phyloP scores from a whole-genome alignment of 2,888 invertebrate genomes.

The Drosophila rubida region DNA sequence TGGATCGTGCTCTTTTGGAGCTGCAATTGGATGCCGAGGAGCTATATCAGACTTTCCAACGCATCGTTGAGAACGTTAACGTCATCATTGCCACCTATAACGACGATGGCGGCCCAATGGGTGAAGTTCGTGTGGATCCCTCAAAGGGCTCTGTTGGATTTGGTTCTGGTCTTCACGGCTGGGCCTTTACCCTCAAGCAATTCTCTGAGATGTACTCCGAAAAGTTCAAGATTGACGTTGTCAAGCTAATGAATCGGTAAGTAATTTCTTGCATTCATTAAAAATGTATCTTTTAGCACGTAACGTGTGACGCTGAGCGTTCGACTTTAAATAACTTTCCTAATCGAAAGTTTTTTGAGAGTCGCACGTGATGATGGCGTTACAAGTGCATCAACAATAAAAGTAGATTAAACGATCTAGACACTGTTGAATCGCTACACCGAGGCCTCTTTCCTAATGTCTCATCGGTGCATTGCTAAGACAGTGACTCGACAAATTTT shows the following conservation, averaged over 20 bases:
- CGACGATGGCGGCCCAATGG: constrained; percentile 99
- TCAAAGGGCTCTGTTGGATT: constrained; percentile 99
- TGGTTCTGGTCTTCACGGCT: constrained; percentile 99
- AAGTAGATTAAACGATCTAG: constrained; percentile 86
- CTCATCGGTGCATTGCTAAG: constrained; percentile 87
- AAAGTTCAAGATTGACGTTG: constrained; percentile 98
- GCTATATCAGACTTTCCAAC: constrained; percentile 99
- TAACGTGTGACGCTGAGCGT: constrained; percentile 80
- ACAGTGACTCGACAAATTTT: constrained; percentile 72
- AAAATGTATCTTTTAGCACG: constrained; percentile 83
- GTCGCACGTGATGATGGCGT: constrained; percentile 77
- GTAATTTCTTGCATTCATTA: constrained; percentile 31
- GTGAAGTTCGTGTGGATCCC: constrained; percentile 98
- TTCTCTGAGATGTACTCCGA: constrained; percentile 99
- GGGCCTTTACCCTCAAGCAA: constrained; percentile 99
- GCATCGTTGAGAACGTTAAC: constrained; percentile 99
- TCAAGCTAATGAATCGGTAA: constrained; percentile 96
- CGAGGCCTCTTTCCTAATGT: constrained; percentile 94
- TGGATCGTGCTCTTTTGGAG: constrained; percentile 99
- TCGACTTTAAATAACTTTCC: constrained; percentile 36
- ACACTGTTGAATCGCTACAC: constrained; percentile 88
- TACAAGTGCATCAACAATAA: constrained; percentile 88
- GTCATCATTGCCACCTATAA: constrained; percentile 99
- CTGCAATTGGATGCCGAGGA: constrained; percentile 98
- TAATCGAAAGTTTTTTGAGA: constrained; percentile 34